Evolutionary conservation across 2,797 vertebrate species (phyloP), one percentile per base, ranked within the genome.

Genomic region (Sarcoramphus papa): DNA sequence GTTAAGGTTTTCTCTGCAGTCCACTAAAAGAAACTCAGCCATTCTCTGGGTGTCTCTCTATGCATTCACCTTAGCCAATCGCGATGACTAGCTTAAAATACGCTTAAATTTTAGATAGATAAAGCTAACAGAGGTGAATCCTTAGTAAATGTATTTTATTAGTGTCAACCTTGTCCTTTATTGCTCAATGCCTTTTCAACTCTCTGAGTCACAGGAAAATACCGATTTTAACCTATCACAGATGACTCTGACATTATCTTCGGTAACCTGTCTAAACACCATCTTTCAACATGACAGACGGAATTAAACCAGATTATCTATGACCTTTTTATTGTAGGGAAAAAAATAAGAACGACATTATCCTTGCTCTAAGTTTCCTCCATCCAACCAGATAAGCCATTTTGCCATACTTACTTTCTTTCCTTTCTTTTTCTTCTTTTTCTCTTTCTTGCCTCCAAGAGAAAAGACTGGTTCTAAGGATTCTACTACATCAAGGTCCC

Each of bases 401-500:
- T 85, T 33, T 51, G 45, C 25, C 82, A 68, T 60, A 88, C 88
- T 93, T 96, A 99, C 99, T 98, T 99, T 99, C 92, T 99, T 99
- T 87, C 97, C 97, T 94, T 99, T 99, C 97, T 99, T 99, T 77
- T 99, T 99, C 97, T 99, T 99, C 96, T 99, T 99, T 74, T 98
- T 97, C 5, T 97, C 97, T 76, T 99, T 99, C 93, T 99, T 99
- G 96, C 94, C 98, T 81, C 99, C 99, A 40, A 99, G 98, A 28
- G 99, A 99, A 97, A 99, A 99, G 64, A 98, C 99, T 1, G 99
- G 99, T 92, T 99, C 99, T 65, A 99, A 96, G 91, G 99, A 99
- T 93, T 99, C 99, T 41, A 99, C 99, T 91, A 99, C 98, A 92
- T 99, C 99, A 81, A 99, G 98, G 97, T 99, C 99, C 99, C 99